Base-by-base conservation (phyloP, 2,888 invertebrate species). In the Chesias legatella region DNA sequence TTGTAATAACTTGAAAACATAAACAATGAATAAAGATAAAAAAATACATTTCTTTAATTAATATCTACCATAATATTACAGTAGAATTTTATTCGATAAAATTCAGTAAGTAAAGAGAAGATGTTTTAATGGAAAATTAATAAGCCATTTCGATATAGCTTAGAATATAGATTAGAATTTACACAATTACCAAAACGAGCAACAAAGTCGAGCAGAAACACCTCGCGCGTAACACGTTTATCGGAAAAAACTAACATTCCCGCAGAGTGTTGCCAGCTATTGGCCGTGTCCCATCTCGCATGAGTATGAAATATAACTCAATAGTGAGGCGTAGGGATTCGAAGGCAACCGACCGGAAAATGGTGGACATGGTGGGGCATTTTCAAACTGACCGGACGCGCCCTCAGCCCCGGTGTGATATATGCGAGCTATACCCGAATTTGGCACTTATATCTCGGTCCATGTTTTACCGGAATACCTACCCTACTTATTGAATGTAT, bases 281-380 rank as follows among this genome's bases (percentile, higher is more conserved):
- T 63, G 52, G 54, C 62, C 63, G 61, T 61, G 63, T 59, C 60
- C 55, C 56, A 56, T 67, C 55, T 57, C 62, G 56, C 48, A 52
- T 56, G 58, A 66, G 64, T 79, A 78, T 79, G 73, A 73, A 77
- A 74, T 72, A 80, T 81, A 83, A 80, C 77, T 82, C 77, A 79
- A 79, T 79, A 79, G 75, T 65, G 58, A 65, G 68, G 65, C 66
- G 70, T 53, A 66, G 75, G 76, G 78, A 78, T 75, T 73, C 69
- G 66, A 62, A 63, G 59, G 70, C 81, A 78, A 64, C 77, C 72
- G 74, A 74, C 74, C 77, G 83, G 79, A 72, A 80, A 84, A 86
- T 84, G 76, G 75, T 68, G 74, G 79, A 74, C 79, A 73, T 69
- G 67, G 70, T 76, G 75, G 73, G 74, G 73, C 66, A 77, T 79